Percentiles rank a stretch among this genome's conserved stretches.
These are phyloP conservation scores for Coenonympha arcania DNA, from an alignment of 2,888 invertebrate species.

Conservation along the genomic window DNA sequence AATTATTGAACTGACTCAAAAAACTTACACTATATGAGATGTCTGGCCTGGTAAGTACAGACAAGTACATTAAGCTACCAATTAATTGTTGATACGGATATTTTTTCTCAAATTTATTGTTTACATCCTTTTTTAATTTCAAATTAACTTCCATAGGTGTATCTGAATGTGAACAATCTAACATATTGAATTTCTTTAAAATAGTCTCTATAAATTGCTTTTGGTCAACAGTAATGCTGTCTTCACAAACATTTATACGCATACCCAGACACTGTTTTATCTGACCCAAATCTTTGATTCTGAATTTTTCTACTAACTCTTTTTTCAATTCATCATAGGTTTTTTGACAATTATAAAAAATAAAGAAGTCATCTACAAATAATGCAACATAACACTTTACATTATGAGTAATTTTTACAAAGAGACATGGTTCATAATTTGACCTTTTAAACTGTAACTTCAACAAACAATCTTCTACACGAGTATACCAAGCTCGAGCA, in stretches of 20 bases:
- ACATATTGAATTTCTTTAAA: conserved; percentile 10
- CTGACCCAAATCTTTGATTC: too few species aligned
- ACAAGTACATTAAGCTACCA: conserved; percentile 8
- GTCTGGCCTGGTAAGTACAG: conserved; percentile 7
- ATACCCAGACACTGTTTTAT: conserved; percentile 10
- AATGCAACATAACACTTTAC: conserved; percentile 15
- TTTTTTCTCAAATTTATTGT: neutral
- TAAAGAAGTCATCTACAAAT: conserved; percentile 25
- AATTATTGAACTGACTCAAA: conserved; percentile 26
- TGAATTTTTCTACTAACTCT: neutral
- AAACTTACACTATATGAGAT: conserved; percentile 2
- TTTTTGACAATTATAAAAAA: conserved; percentile 11
- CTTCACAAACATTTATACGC: conserved; percentile 6
- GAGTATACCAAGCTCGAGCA: conserved; percentile 13
- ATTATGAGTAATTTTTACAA: conserved; percentile 19
- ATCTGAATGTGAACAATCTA: conserved; percentile 2
- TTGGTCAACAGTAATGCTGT: conserved; percentile 13
- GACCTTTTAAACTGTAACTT: conserved; percentile 21
- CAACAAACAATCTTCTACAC: conserved; percentile 18
- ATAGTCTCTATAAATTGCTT: conserved; percentile 8
- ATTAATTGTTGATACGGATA: neutral
- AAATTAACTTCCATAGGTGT: conserved; percentile 12
- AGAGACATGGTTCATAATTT: conserved; percentile 16
- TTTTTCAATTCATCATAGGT: neutral
- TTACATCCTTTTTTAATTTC: conserved; percentile 11